Percentiles rank a stretch among this genome's conserved stretches.
phyloP scores from a whole-genome alignment of 1,140 invertebrate genomes.

The Macrobrachium rosenbergii region DNA sequence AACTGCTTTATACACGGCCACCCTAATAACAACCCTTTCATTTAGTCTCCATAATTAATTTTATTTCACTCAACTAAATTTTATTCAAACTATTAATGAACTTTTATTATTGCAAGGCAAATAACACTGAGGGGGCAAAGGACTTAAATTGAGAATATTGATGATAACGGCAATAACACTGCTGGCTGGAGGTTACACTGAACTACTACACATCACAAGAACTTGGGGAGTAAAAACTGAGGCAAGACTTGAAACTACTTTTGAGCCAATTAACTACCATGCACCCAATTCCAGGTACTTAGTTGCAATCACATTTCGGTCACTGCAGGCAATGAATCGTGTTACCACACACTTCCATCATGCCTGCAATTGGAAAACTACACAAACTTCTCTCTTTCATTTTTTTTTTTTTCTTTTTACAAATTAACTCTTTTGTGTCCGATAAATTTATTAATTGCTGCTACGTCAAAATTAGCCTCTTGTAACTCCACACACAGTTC shows the following conservation, averaged over 20 bases:
- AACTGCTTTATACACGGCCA: too few relatives aligned
- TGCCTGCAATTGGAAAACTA: too few relatives aligned
- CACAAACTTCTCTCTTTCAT: too few relatives aligned
- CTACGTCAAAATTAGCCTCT: conserved; percentile 13
- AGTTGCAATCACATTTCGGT: conserved; percentile 16
- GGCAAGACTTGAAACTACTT: conserved; percentile 6
- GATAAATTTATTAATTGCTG: neutral
- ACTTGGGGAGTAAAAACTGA: conserved; percentile 28
- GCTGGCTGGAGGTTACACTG: neutral
- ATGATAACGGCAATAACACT: too few relatives aligned
- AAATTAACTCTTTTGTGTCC: neutral
- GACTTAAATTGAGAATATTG: too few relatives aligned
- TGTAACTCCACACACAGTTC: neutral
- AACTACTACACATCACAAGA: conserved; percentile 29
- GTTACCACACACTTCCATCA: neutral
- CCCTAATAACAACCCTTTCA: too few relatives aligned
- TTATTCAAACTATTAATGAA: too few relatives aligned
- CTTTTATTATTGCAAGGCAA: too few relatives aligned
- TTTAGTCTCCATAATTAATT: too few relatives aligned
- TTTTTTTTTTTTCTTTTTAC: neutral
- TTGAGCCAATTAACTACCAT: conserved; percentile 14
- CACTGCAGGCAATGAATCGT: neutral
- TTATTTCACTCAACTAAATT: too few relatives aligned
- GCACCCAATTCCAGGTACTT: conserved; percentile 30
- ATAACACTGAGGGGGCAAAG: too few relatives aligned